Conservation (phyloP, 1,140 invertebrate species). For the Batillaria attramentaria region DNA sequence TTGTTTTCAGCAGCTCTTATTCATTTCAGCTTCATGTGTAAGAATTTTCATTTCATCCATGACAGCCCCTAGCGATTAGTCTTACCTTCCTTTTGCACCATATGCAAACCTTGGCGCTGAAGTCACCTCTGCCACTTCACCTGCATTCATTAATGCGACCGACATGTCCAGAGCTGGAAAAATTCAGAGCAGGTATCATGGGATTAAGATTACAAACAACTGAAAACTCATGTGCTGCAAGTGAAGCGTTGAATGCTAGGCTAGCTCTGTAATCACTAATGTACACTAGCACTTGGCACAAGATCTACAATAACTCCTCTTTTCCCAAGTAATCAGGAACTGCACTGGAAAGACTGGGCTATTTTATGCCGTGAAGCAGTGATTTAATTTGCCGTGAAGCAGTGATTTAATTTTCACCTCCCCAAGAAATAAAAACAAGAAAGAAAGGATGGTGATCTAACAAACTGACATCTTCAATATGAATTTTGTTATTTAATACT, state of each 20-base stretch:
- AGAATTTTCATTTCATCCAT: neutral
- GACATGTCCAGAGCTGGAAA: conserved; percentile 87
- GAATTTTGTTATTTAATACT: neutral
- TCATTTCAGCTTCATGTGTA: neutral
- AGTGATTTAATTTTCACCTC: neutral
- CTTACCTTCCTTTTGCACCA: conserved; percentile 64
- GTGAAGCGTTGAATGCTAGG: neutral
- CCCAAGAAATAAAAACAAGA: neutral
- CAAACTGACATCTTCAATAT: too few relatives aligned
- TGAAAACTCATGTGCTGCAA: neutral
- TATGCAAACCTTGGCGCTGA: conserved; percentile 76
- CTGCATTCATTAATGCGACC: conserved; percentile 86
- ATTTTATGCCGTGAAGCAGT: too few relatives aligned
- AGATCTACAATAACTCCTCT: neutral
- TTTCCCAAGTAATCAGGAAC: neutral
- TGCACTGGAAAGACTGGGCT: neutral
- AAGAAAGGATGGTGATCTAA: neutral
- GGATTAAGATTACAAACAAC: neutral
- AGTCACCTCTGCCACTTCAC: conserved; percentile 81
- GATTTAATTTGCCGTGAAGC: too few relatives aligned
- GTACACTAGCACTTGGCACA: neutral
- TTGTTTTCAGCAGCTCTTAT: neutral
- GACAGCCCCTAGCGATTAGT: conserved; percentile 1
- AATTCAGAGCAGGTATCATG: neutral
- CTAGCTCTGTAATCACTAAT: too few relatives aligned